Percentiles rank a stretch among this genome's conserved stretches.
phyloP scores from a whole-genome alignment of 1,140 invertebrate genomes.

The Hycleus phaleratus region DNA sequence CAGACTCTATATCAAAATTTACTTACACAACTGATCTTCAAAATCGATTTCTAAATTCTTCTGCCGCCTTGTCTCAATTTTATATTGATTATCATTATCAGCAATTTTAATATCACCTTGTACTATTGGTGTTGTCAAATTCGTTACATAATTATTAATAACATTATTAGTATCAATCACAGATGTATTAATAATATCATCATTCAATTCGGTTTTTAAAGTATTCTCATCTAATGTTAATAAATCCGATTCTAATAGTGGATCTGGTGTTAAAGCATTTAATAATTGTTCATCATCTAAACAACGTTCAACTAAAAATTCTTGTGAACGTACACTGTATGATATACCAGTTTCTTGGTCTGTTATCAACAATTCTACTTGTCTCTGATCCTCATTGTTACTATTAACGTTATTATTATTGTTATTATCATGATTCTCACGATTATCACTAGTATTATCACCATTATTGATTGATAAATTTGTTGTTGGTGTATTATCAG shows the following conservation, averaged over 20 bases:
- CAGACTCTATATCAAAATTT: neutral
- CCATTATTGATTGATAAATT: neutral
- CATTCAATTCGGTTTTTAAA: constrained; percentile 32
- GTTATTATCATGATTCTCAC: neutral
- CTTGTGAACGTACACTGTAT: constrained; percentile 33
- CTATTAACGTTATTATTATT: constrained; percentile 7
- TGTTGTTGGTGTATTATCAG: neutral
- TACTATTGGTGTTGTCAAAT: constrained; percentile 5
- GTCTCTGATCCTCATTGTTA: constrained; percentile 26
- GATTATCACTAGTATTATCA: constrained; percentile 1
- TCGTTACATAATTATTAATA: constrained; percentile 23
- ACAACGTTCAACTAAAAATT: constrained; percentile 34
- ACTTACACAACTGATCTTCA: constrained; percentile 31
- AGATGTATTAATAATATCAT: constrained; percentile 12
- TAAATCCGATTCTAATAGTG: constrained; percentile 32
- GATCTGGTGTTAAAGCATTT: constrained; percentile 28
- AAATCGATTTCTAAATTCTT: constrained; percentile 17
- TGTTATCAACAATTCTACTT: constrained; percentile 39
- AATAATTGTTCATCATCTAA: constrained; percentile 35
- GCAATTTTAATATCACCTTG: constrained; percentile 1
- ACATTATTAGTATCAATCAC: neutral
- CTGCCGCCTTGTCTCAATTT: constrained; percentile 20
- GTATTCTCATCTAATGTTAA: constrained; percentile 29
- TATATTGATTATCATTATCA: constrained; percentile 2
- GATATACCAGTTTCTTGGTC: constrained; percentile 38